These are phyloP conservation scores for Drosophila antonietae DNA, from an alignment of 2,888 invertebrate genomes.

Conservation along the genomic window DNA sequence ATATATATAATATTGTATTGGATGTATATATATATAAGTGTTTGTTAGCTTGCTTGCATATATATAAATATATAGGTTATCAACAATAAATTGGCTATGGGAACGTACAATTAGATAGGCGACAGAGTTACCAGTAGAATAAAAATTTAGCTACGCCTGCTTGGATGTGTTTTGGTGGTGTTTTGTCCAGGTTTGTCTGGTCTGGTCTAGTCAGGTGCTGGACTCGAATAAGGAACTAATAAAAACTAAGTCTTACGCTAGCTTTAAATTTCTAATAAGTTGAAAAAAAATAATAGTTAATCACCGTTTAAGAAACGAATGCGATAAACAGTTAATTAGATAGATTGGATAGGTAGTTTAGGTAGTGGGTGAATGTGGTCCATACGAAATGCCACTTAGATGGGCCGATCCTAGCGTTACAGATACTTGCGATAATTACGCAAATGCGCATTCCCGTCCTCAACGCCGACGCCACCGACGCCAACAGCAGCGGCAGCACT, in stretches of 20 bases:
- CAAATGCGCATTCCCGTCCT: slow-evolving; percentile 82
- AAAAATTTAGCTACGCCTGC: slow-evolving; percentile 48
- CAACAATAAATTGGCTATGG: slow-evolving; percentile 75
- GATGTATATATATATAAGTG: slow-evolving; percentile 7
- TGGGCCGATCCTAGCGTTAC: slow-evolving; percentile 73
- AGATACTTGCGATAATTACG: slow-evolving; percentile 85
- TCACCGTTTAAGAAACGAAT: slow-evolving; percentile 51
- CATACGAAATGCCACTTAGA: slow-evolving; percentile 35
- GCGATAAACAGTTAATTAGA: slow-evolving; percentile 43
- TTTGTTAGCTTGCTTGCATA: background rate
- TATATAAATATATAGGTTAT: slow-evolving; percentile 44
- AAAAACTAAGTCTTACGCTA: slow-evolving; percentile 69
- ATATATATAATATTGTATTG: slow-evolving; percentile 13
- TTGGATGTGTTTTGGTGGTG: slow-evolving; percentile 33
- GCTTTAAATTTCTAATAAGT: slow-evolving; percentile 61
- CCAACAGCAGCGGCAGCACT: slow-evolving; percentile 84
- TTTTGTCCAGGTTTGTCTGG: slow-evolving; percentile 27
- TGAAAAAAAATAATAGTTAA: slow-evolving; percentile 44
- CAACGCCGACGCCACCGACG: slow-evolving; percentile 61
- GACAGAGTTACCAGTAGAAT: slow-evolving; percentile 47
- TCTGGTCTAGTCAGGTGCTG: slow-evolving; percentile 27
- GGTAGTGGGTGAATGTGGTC: slow-evolving; percentile 25
- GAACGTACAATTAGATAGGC: slow-evolving; percentile 63
- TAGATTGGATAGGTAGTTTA: slow-evolving; percentile 26
- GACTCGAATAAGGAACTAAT: slow-evolving; percentile 65